phyloP scores from a whole-genome alignment of 2,888 invertebrate species.

The Drosophila pullipes region DNA sequence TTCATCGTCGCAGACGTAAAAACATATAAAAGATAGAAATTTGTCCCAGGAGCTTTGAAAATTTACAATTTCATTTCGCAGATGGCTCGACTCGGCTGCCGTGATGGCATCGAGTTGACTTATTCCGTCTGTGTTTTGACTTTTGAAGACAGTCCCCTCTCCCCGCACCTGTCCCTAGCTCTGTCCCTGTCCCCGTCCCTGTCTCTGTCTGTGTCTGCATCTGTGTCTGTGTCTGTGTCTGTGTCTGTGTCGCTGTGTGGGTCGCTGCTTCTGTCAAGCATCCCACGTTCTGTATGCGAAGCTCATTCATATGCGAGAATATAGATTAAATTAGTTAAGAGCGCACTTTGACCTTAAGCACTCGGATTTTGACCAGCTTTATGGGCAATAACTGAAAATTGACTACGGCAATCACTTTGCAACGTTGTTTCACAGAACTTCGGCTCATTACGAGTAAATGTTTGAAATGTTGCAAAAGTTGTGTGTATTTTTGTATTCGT shows the following conservation, averaged over 20 bases:
- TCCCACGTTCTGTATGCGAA: not conserved
- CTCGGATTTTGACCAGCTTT: slow-evolving; percentile 50
- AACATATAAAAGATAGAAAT: slow-evolving; percentile 73
- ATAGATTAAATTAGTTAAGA: slow-evolving; percentile 58
- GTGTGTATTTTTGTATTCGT: not conserved
- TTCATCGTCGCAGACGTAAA: slow-evolving; percentile 61
- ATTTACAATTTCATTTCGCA: slow-evolving; percentile 79
- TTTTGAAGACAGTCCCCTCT: slow-evolving; percentile 33
- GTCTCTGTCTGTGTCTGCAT: not conserved
- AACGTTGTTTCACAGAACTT: slow-evolving; percentile 6
- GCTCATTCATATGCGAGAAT: slow-evolving; percentile 36
- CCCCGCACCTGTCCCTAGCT: not conserved
- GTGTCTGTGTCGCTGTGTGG: not conserved
- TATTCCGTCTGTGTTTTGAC: slow-evolving; percentile 51
- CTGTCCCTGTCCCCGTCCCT: not conserved
- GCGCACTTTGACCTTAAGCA: slow-evolving; percentile 54
- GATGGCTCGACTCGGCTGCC: slow-evolving; percentile 55
- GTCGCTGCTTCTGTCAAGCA: not conserved
- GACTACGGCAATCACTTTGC: slow-evolving; percentile 41
- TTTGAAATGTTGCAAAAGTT: slow-evolving; percentile 3
- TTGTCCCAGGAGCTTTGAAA: slow-evolving; percentile 75
- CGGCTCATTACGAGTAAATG: slow-evolving; percentile 1
- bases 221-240: not conserved
- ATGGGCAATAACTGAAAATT: slow-evolving; percentile 48
- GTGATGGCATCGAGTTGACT: slow-evolving; percentile 48